phyloP scores from a whole-genome alignment of 2,113 vertebrate genomes.

The Pedionomus torquatus region DNA sequence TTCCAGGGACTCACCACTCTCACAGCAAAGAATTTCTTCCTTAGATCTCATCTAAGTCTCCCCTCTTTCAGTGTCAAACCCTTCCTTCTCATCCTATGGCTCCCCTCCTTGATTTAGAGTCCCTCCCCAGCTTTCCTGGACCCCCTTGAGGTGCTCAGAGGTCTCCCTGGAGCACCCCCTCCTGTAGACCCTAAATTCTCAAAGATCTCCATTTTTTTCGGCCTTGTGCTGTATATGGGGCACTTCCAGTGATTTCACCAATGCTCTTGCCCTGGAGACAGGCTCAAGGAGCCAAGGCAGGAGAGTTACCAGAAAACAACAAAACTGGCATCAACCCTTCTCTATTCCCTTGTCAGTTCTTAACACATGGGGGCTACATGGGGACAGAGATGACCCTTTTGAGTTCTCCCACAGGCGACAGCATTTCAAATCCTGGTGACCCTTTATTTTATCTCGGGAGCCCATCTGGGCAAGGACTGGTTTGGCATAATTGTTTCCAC shows the following conservation, averaged over 20 bases:
- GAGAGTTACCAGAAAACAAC: background rate
- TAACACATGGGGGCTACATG: accelerated
- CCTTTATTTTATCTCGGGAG: background rate
- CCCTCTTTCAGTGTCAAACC: too few species aligned
- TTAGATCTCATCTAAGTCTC: too few species aligned
- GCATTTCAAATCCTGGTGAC: background rate
- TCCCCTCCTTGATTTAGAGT: too few species aligned
- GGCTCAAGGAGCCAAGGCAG: background rate
- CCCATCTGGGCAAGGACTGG: background rate
- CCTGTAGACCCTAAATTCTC: background rate
- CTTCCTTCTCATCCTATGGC: too few species aligned
- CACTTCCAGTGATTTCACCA: accelerated
- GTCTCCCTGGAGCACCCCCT: background rate
- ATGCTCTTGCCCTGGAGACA: background rate
- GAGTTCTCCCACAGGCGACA: background rate
- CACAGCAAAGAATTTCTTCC: too few species aligned
- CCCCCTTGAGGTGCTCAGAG: background rate
- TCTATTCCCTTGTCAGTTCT: background rate
- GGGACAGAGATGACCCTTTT: background rate
- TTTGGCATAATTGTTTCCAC: background rate
- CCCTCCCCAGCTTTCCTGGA: too few species aligned
- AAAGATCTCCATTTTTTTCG: background rate
- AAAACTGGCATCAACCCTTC: background rate
- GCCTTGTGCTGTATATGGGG: background rate
- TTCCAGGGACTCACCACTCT: too few species aligned